Percentiles rank a stretch among this genome's conserved stretches.
Conservation (phyloP, 2,113 vertebrate genomes). For the Crotalus horridus region DNA sequence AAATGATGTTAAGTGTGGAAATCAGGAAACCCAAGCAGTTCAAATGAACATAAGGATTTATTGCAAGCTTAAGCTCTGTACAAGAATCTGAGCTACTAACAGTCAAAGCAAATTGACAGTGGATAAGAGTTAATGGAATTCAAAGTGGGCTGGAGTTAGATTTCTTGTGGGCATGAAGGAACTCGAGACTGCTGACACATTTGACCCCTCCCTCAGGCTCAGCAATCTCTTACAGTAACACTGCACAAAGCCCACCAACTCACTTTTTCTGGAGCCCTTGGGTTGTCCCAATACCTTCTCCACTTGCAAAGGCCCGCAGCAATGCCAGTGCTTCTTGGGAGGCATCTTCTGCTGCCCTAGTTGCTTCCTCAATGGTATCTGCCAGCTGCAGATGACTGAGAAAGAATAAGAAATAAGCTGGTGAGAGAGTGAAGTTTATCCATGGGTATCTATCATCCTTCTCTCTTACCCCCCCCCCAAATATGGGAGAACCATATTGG, state of each 20-base stretch:
- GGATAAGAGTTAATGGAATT: neutral
- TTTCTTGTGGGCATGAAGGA: neutral
- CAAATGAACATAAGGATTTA: no score
- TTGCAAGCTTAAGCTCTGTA: neutral
- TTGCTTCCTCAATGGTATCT: constrained; percentile 54
- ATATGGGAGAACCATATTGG: neutral
- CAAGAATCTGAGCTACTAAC: neutral
- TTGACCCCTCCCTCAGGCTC: neutral
- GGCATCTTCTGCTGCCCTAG: constrained; percentile 55
- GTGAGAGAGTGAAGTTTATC: fast-evolving
- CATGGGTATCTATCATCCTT: neutral
- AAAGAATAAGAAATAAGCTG: neutral
- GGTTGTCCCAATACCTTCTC: constrained; percentile 43
- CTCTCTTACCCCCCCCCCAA: neutral
- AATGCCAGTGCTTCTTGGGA: constrained; percentile 67
- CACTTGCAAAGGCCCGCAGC: constrained; percentile 39
- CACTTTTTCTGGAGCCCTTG: constrained; percentile 73
- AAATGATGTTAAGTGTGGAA: neutral
- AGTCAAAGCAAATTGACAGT: neutral
- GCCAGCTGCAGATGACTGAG: constrained; percentile 76
- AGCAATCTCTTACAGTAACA: neutral
- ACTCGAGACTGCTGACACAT: neutral
- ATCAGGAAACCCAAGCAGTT: neutral
- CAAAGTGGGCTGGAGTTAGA: neutral
- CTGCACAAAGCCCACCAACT: constrained; percentile 23